Evolutionary conservation across 2,113 vertebrate species (phyloP), one percentile per base, ranked within the genome.

Genomic region (Numenius arquata): DNA sequence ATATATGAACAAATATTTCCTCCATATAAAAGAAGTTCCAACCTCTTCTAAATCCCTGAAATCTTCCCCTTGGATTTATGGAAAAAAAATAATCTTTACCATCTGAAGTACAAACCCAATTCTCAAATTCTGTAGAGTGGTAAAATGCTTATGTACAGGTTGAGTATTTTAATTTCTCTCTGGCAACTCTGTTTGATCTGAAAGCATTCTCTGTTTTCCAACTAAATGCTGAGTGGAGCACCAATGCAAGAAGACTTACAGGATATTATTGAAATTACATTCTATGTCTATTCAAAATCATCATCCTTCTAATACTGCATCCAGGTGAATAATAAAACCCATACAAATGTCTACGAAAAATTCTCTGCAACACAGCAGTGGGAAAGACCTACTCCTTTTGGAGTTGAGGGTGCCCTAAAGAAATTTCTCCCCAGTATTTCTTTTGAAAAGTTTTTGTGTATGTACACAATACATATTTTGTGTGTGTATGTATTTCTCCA

Each of bases 21-120:
- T 96, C 90, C 92, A 73, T 95, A 95, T 97, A 88, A 98, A 98
- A 98, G 97, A 97, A 89, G 34, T 55, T 95, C 92, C 47, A 74
- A 90, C 84, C 87, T 97, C 95, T 97, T 88, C 94, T 96, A 97
- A 97, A 95, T 98, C 97, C 97, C 98, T 98, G 97, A 98, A 98
- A 95, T 96, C 62, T 95, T 92, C 95, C 83, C 95, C 93, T 91
- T 92, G 72, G 89, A 92, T 93, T 77, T 94, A 95, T 92, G 91
- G 56, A 20, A 92, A 93, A 92, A 92, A 79, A 77, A 65, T 79
- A 67, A 53, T 43, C 58, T 56, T 29, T 78, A 36, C 68, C 71
- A 50, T 86, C 63, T 52, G 76, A 94, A 91, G 50, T 67, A 89
- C 38, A 94, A 82, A 29, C 12, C 18, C 55, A 93, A 88, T 82